A percentile compares a stretch with the other conserved stretches of the same genome.
Evolutionary conservation across 2,797 vertebrate species (phyloP).

Genomic region (Tiaroga cobitis): DNA sequence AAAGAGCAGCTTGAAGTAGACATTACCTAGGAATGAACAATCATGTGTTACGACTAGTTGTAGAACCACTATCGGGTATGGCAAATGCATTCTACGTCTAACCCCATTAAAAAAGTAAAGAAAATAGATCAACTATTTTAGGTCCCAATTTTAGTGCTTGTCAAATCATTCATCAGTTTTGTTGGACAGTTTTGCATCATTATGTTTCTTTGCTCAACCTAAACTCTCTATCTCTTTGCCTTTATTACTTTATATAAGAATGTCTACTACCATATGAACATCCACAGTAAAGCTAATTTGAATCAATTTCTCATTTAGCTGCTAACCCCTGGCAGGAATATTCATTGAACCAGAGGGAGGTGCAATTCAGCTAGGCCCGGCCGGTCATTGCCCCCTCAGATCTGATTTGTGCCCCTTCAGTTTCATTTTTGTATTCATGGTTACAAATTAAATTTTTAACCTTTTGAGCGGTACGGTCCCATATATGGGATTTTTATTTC

Average conservation of each 20-base stretch:
- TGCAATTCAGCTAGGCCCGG: background rate
- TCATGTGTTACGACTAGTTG: conserved; percentile 4
- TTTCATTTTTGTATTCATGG: no score
- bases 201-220: conserved; percentile 62
- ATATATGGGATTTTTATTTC: no score
- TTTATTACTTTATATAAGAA: conserved; percentile 14
- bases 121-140: background rate
- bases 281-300: background rate
- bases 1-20: conserved; percentile 5
- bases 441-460: no score
- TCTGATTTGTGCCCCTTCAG: no score
- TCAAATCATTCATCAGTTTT: conserved; percentile 42
- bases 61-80: conserved; percentile 17
- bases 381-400: no score
- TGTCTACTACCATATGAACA: conserved; percentile 15
- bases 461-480: no score
- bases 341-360: background rate
- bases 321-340: background rate
- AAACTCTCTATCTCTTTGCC: conserved; percentile 54
- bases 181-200: conserved; percentile 65
- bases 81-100: conserved; percentile 67
- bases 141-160: background rate
- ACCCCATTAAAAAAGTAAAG: conserved; percentile 53
- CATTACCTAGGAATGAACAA: background rate
- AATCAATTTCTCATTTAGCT: conserved; percentile 15